Base-by-base conservation (phyloP, 2,113 vertebrate genomes). In the Deroptyus accipitrinus region DNA sequence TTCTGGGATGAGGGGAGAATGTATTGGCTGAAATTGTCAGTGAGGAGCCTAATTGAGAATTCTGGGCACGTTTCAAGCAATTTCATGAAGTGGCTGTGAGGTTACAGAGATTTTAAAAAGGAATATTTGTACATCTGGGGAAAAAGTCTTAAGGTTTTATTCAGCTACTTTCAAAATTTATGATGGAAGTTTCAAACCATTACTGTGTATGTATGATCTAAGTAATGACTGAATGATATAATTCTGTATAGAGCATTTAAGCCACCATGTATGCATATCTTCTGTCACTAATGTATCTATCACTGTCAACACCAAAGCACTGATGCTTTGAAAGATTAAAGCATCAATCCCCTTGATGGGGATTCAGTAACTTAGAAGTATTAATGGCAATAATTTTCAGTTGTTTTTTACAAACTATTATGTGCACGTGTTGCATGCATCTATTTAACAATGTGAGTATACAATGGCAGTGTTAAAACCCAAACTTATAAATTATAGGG, bases 381-480 rank as follows among this genome's bases (percentile, higher is more conserved):
- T 94, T 95, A 95, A 96, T 19, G 93, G 96, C 96, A 97, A 97
- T 97, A 97, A 92, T 93, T 91, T 95, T 85, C 90, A 91, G 95
- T 90, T 92, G 68, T 37, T 92, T 94, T 96, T 95, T 93, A 89
- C 92, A 95, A 91, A 51, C 73, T 96, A 77, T 73, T 86, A 39
- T 94, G 86, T 92, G 97, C 97, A 97, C 92, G 97, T 95, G 63
- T 96, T 97, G 97, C 96, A 96, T 97, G 97, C 95, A 97, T 95
- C 88, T 95, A 80, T 92, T 93, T 94, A 96, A 97, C 82, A 95
- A 37, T 77, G 63, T 96, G 84, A 97, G 87, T 86, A 72, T 91
- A 92, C 69, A 22, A 22, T 95, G 95, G 57, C 95, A 83, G 90
- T 88, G 81, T 82, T 96, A 92, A 91, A 92, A 90, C 64, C 82